A percentile compares a stretch with the other conserved stretches of the same genome.
phyloP scores from a whole-genome alignment of 2,888 invertebrate genomes.

The Hyppa rectilinea region DNA sequence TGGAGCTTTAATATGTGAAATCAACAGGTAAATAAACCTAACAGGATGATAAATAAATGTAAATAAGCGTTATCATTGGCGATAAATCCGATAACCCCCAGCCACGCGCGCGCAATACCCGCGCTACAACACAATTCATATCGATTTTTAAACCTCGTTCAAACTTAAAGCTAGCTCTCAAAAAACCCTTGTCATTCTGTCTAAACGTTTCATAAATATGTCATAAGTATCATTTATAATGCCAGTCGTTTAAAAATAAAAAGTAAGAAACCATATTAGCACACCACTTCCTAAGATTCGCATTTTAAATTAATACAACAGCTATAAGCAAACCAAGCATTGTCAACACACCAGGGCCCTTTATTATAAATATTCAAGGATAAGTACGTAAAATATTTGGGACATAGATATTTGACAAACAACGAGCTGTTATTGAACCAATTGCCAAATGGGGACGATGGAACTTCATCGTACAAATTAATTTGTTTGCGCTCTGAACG shows the following conservation, averaged over 20 bases:
- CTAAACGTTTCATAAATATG: neutral
- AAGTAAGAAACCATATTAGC: neutral
- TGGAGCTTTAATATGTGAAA: constrained; percentile 43
- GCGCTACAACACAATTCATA: constrained; percentile 38
- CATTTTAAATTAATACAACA: constrained; percentile 1
- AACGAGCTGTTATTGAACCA: constrained; percentile 75
- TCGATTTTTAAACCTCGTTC: constrained; percentile 29
- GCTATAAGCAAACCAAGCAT: constrained; percentile 13
- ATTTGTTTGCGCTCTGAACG: constrained; percentile 71
- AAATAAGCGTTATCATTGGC: constrained; percentile 58
- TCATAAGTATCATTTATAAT: neutral
- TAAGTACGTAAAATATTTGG: constrained; percentile 68
- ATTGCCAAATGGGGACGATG: constrained; percentile 65
- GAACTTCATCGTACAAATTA: constrained; percentile 65
- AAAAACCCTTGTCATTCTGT: neutral
- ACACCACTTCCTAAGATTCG: neutral
- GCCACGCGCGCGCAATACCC: constrained; percentile 53
- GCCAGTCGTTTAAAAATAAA: neutral
- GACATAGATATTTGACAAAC: constrained; percentile 66
- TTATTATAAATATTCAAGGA: constrained; percentile 65
- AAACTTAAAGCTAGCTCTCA: constrained; percentile 3
- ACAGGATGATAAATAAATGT: constrained; percentile 55
- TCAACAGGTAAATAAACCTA: constrained; percentile 57
- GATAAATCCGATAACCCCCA: constrained; percentile 63
- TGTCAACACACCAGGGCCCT: constrained; percentile 7